Evolutionary conservation across 2,113 vertebrate genomes (phyloP).

Genomic region (Neomonachus schauinslandi): DNA sequence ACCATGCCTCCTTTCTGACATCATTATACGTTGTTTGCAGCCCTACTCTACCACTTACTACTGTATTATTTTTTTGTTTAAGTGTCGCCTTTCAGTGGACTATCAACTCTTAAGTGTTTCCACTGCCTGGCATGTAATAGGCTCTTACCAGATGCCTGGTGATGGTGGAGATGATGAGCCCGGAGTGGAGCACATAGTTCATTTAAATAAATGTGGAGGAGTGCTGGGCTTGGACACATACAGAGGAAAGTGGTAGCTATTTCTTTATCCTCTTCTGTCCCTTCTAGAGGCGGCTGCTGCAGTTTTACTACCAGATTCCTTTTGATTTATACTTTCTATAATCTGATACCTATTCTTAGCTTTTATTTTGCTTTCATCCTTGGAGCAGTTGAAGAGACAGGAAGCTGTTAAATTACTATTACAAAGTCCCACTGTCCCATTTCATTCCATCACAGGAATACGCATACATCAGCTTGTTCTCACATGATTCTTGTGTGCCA

Average conservation of each 20-base stretch:
- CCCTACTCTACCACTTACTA: not conserved
- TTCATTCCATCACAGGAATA: slow-evolving; percentile 52
- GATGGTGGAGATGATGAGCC: not conserved
- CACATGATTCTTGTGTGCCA: not conserved
- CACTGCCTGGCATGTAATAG: not conserved
- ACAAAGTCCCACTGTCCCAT: not conserved
- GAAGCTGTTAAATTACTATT: slow-evolving; percentile 7
- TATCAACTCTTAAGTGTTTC: not conserved
- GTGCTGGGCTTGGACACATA: not conserved
- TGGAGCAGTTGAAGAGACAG: slow-evolving; percentile 49
- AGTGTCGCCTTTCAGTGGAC: not conserved
- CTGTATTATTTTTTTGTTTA: not conserved
- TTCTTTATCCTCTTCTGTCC: not conserved
- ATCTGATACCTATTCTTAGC: slow-evolving; percentile 37
- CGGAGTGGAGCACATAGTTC: not conserved
- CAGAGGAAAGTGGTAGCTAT: not conserved
- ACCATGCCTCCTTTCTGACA: not conserved
- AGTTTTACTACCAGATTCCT: not conserved
- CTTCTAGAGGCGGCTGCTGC: not conserved
- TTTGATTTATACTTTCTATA: slow-evolving; percentile 18
- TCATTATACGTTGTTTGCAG: slow-evolving; percentile 25
- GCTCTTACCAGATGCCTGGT: not conserved
- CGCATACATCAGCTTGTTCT: not conserved
- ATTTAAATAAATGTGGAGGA: not conserved
- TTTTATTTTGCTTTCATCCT: slow-evolving; percentile 42